phyloP scores from a whole-genome alignment of 2,113 vertebrate genomes.

The Himantopus leucocephalus region DNA sequence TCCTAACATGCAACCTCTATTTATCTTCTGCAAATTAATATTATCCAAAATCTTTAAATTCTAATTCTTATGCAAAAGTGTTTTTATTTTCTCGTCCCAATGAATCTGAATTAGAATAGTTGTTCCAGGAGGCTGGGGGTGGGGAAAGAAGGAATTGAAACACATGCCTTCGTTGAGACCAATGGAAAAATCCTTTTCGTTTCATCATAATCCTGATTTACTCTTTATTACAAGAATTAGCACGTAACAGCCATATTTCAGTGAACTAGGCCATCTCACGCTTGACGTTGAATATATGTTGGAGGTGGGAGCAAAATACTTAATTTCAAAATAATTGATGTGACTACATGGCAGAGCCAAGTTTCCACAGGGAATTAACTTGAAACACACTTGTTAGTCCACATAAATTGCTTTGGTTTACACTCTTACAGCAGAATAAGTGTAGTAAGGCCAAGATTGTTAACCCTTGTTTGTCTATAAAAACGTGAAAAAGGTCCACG shows the following conservation, averaged over 20 bases:
- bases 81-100: neutral
- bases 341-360: neutral
- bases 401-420: neutral
- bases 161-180: neutral
- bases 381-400: neutral
- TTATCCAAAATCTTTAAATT: neutral
- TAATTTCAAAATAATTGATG: neutral
- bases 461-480: neutral
- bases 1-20: neutral
- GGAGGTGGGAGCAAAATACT: neutral
- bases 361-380: neutral
- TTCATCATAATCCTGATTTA: neutral
- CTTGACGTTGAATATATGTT: neutral
- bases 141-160: neutral
- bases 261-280: neutral
- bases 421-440: neutral
- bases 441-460: neutral
- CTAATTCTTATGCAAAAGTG: neutral
- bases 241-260: neutral
- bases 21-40: neutral
- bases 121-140: neutral
- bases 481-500: neutral
- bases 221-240: neutral
- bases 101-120: neutral
- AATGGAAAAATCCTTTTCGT: neutral